These are phyloP conservation scores for Euura saliciscinereae DNA, from an alignment of 1,140 invertebrate genomes.

Conservation along the genomic window DNA sequence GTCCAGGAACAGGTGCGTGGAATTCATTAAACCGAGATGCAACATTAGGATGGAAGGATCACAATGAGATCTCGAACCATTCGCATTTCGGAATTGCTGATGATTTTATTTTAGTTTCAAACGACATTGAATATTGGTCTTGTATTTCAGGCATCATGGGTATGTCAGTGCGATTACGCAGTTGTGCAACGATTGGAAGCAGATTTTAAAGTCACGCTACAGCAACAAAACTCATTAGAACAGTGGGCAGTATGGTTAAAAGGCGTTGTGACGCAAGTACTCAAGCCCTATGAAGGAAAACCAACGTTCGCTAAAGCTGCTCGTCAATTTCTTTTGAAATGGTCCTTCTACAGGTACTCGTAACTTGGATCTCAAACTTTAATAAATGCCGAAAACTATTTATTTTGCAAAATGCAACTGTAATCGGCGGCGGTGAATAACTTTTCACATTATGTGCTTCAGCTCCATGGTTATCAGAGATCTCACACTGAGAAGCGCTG, in stretches of 20 bases:
- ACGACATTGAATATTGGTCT: conserved; percentile 4
- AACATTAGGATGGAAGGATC: conserved; percentile 4
- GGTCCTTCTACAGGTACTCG: conserved; percentile 94
- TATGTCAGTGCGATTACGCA: conserved; percentile 91
- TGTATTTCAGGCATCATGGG: conserved; percentile 83
- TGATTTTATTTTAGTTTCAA: not conserved
- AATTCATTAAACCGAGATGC: not conserved
- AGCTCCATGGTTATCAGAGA: conserved; percentile 97
- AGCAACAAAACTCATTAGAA: conserved; percentile 92
- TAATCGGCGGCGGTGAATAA: conserved; percentile 13
- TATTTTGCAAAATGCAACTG: conserved; percentile 13
- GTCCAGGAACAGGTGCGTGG: conserved; percentile 79
- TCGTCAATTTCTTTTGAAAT: conserved; percentile 94
- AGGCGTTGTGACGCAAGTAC: conserved; percentile 84
- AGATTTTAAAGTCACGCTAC: conserved; percentile 93
- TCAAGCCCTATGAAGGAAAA: conserved; percentile 87
- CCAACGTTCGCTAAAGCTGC: conserved; percentile 89
- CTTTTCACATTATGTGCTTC: conserved; percentile 36
- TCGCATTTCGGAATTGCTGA: not conserved
- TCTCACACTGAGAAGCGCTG: conserved; percentile 92
- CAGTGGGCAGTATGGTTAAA: conserved; percentile 98
- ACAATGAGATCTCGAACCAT: conserved; percentile 9
- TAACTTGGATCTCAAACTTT: conserved; percentile 11
- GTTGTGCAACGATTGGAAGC: conserved; percentile 87
- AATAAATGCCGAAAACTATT: conserved; percentile 12